Percentiles rank a stretch among this genome's conserved stretches.
Conservation (phyloP, 2,888 invertebrate species). For the Muscina levida region DNA sequence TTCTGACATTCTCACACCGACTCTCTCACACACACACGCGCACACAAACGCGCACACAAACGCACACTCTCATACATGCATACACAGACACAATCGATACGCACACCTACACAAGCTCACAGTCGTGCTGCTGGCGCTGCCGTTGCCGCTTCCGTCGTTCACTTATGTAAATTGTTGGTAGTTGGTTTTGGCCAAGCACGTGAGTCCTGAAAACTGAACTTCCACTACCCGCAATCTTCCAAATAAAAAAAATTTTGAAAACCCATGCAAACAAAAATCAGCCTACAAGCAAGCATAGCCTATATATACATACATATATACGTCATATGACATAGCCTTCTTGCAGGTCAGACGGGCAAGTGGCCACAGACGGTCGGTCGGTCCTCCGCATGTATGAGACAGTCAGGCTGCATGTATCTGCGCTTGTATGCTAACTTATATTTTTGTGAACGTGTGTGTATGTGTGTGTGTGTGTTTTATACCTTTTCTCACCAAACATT, state of each 20-base stretch:
- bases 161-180: conserved; percentile 16
- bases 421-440: no score
- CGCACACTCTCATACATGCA: conserved; percentile 14
- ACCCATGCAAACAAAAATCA: background rate
- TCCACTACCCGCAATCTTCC: no score
- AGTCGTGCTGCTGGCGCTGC: background rate
- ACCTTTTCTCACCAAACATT: conserved; percentile 3
- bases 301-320: no score
- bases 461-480: background rate
- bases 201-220: conserved; percentile 31
- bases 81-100: no score
- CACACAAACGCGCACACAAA: conserved; percentile 1
- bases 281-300: no score
- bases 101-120: conserved; percentile 5
- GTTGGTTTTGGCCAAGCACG: conserved; percentile 28
- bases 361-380: background rate
- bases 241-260: background rate
- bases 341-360: no score
- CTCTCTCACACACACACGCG: conserved; percentile 5
- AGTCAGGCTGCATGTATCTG: no score
- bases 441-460: no score
- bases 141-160: conserved; percentile 1
- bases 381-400: no score
- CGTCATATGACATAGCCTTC: no score
- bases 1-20: conserved; percentile 9